Percentiles rank a stretch among this genome's conserved stretches.
These are phyloP conservation scores for Allacma fusca DNA, from an alignment of 2,888 invertebrate species.

Conservation along the genomic window DNA sequence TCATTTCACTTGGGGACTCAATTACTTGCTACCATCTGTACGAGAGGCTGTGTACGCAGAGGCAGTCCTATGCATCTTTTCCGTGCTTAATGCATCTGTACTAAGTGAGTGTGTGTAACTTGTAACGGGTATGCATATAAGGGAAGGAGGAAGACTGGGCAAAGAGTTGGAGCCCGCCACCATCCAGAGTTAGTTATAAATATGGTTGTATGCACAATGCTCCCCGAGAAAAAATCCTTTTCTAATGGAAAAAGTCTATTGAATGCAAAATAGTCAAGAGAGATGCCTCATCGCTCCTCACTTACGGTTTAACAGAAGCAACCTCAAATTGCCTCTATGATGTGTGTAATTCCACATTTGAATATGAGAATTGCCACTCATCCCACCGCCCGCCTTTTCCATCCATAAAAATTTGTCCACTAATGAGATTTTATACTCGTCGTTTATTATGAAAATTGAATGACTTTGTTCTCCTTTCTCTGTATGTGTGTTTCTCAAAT, in stretches of 20 bases:
- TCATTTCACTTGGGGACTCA: conserved; percentile 55
- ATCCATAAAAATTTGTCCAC: conserved; percentile 56
- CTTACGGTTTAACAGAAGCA: conserved; percentile 51
- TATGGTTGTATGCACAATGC: background rate
- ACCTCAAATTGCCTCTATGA: conserved; percentile 52
- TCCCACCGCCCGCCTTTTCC: conserved; percentile 31
- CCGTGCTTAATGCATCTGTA: background rate
- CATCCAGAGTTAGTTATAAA: background rate
- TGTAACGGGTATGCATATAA: background rate
- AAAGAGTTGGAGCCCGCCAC: background rate
- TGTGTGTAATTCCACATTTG: conserved; percentile 52
- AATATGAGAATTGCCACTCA: conserved; percentile 51
- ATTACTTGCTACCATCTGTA: conserved; percentile 61
- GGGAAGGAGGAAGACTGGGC: background rate
- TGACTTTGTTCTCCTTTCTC: conserved; percentile 56
- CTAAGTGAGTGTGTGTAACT: background rate
- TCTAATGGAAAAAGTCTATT: conserved; percentile 62
- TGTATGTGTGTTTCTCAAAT: conserved; percentile 48
- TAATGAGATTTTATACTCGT: conserved; percentile 60
- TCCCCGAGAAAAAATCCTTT: conserved; percentile 58
- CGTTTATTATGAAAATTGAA: conserved; percentile 60
- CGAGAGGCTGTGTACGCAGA: conserved; percentile 42
- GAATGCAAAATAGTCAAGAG: conserved; percentile 59
- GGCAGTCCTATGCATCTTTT: background rate
- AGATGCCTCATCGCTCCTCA: conserved; percentile 42